Conservation (phyloP, 2,888 invertebrate genomes). For the Cepaea hortensis region DNA sequence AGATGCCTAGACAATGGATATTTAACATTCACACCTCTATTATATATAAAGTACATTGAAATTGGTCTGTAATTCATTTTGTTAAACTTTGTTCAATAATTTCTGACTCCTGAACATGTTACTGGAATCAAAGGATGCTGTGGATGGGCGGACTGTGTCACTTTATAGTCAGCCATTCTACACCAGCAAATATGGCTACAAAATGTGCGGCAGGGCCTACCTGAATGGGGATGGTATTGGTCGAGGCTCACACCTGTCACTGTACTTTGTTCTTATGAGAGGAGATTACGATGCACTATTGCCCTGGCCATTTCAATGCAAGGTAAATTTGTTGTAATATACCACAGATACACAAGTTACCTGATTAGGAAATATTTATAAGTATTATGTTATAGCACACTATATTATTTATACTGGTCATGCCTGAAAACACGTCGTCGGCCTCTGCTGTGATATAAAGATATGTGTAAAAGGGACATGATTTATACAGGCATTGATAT, state of each 20-base stretch:
- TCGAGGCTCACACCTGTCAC: conserved; percentile 68
- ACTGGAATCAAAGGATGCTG: conserved; percentile 55
- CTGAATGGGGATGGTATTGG: conserved; percentile 74
- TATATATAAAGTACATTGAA: too few relatives aligned
- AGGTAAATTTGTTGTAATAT: conserved; percentile 38
- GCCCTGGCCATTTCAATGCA: conserved; percentile 72
- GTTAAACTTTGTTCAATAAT: background rate
- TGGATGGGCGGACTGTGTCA: conserved; percentile 64
- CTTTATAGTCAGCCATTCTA: conserved; percentile 74
- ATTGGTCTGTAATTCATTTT: background rate
- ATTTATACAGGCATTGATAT: too few relatives aligned
- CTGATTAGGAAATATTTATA: background rate
- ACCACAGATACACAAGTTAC: background rate
- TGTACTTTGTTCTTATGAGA: conserved; percentile 73
- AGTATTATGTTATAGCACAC: background rate
- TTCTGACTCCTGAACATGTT: background rate
- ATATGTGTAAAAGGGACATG: too few relatives aligned
- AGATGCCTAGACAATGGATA: too few relatives aligned
- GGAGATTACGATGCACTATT: conserved; percentile 72
- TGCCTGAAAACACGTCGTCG: background rate
- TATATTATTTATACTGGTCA: background rate
- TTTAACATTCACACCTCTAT: too few relatives aligned
- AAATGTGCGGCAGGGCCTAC: conserved; percentile 73
- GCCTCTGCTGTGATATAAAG: too few relatives aligned
- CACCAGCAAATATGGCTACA: conserved; percentile 70